Conservation (phyloP, 2,797 vertebrate species). For the Corythornis leucogaster region DNA sequence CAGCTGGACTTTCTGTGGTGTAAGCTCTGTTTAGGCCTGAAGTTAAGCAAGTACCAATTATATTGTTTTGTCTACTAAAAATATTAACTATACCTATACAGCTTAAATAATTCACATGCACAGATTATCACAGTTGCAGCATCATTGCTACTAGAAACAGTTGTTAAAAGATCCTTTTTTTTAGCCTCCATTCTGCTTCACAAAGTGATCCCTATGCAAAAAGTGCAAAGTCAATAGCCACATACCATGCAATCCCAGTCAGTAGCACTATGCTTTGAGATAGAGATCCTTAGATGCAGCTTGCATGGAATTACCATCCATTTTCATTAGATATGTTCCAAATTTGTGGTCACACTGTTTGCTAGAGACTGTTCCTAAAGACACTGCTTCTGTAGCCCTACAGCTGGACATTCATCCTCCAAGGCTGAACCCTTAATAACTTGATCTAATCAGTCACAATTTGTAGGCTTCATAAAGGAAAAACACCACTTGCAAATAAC, state of each 20-base stretch:
- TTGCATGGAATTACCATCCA: not conserved
- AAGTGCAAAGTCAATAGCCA: not conserved
- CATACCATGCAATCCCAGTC: not conserved
- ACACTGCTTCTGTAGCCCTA: not conserved
- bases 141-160: not conserved
- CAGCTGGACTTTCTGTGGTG: slow-evolving; percentile 7
- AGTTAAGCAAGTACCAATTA: not conserved
- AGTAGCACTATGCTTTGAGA: not conserved
- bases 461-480: not conserved
- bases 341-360: not conserved
- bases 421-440: not conserved
- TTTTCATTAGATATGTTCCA: not conserved
- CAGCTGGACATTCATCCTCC: not conserved
- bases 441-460: not conserved
- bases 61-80: not conserved
- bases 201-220: not conserved
- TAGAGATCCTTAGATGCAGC: not conserved
- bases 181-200: not conserved
- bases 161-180: not conserved
- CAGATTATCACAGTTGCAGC: not conserved
- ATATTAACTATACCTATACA: not conserved
- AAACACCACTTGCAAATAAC: not conserved
- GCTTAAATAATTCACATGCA: not conserved
- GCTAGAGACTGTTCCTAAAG: not conserved
- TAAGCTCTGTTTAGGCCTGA: not conserved